phyloP scores from a whole-genome alignment of 2,113 vertebrate species.

The Puffinus mauretanicus region DNA sequence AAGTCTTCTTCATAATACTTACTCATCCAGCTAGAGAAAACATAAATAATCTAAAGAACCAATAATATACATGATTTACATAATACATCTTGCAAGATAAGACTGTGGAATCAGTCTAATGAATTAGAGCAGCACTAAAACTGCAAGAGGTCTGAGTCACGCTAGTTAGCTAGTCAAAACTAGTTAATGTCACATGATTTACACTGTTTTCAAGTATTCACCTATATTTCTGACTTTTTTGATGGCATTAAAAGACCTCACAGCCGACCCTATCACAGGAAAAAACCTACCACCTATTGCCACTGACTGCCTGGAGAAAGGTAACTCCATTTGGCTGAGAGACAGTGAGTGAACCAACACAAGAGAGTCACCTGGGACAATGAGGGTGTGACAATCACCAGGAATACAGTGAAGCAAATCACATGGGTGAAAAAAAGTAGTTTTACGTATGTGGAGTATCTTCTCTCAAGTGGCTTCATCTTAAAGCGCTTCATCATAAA shows the following conservation, averaged over 20 bases:
- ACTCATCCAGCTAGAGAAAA: slow-evolving; percentile 18
- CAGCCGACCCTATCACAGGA: background rate
- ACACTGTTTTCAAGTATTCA: background rate
- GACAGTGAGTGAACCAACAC: background rate
- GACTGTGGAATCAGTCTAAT: background rate
- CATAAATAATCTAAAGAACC: background rate
- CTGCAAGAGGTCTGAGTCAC: background rate
- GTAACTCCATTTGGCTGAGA: background rate
- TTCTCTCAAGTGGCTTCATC: background rate
- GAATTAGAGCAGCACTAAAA: background rate
- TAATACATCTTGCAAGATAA: background rate
- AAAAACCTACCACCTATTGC: background rate
- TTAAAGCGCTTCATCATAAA: background rate
- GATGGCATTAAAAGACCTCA: background rate
- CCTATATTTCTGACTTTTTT: background rate
- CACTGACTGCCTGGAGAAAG: background rate
- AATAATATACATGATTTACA: background rate
- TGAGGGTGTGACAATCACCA: background rate
- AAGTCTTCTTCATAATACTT: background rate
- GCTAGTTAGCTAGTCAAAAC: no score
- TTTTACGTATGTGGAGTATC: background rate
- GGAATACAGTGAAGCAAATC: background rate
- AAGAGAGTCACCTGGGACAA: background rate
- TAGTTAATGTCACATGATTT: background rate
- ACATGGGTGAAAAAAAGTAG: background rate